Evolutionary conservation across 2,797 vertebrate genomes (phyloP).

Genomic region (Chaenodraco wilsoni): DNA sequence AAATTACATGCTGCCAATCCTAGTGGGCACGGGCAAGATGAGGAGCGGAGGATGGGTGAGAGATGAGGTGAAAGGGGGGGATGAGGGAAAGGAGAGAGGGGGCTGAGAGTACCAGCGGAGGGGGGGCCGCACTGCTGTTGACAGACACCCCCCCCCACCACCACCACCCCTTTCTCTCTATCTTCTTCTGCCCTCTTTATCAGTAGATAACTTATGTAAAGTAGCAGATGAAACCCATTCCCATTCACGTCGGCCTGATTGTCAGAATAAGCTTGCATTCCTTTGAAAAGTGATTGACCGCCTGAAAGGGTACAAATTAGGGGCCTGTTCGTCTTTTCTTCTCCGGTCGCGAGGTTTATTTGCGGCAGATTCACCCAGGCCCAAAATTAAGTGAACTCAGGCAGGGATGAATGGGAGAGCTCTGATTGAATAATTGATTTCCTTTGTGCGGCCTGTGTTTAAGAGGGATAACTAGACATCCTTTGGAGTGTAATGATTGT

Average conservation of each 20-base stretch:
- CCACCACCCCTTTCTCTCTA: constrained; percentile 7
- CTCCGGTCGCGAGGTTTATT: constrained; percentile 82
- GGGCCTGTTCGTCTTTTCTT: constrained; percentile 83
- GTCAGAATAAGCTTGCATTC: constrained; percentile 88
- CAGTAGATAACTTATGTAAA: constrained; percentile 84
- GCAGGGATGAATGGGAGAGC: constrained; percentile 83
- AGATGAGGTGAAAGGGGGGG: constrained; percentile 76
- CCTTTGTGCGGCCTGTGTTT: constrained; percentile 86
- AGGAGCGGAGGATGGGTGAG: constrained; percentile 77
- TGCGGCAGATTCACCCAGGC: constrained; percentile 85
- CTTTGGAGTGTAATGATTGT: constrained; percentile 88
- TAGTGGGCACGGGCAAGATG: constrained; percentile 82
- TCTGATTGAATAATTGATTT: constrained; percentile 91
- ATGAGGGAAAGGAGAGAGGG: constrained; percentile 58
- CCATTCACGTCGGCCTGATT: constrained; percentile 83
- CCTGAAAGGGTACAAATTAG: constrained; percentile 86
- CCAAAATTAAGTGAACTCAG: constrained; percentile 88
- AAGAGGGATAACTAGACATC: constrained; percentile 89
- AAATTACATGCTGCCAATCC: constrained; percentile 90
- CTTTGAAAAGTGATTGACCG: constrained; percentile 84
- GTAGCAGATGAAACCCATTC: constrained; percentile 82
- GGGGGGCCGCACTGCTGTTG: constrained; percentile 65
- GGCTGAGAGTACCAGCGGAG: constrained; percentile 48
- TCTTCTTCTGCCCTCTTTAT: constrained; percentile 77
- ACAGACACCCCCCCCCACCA: constrained; percentile 50